A percentile compares a stretch with the other conserved stretches of the same genome.
phyloP scores from a whole-genome alignment of 2,797 vertebrate genomes.

The Microhierax caerulescens region DNA sequence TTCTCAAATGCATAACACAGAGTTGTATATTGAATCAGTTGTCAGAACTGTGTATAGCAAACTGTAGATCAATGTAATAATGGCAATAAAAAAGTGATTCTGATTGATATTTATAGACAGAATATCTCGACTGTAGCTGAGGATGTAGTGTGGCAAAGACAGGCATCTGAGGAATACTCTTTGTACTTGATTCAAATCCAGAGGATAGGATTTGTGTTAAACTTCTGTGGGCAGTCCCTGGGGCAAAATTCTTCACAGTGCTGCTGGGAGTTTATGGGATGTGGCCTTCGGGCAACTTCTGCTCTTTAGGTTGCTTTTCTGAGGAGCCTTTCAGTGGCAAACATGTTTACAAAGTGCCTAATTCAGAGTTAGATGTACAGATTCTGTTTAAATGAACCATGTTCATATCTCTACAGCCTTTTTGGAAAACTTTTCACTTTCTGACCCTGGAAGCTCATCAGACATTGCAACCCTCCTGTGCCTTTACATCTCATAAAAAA shows the following conservation, averaged over 20 bases:
- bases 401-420: background rate
- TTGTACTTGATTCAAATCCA: background rate
- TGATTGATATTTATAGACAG: background rate
- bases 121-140: background rate
- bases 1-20: background rate
- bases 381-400: background rate
- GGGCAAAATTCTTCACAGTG: background rate
- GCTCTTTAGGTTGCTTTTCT: background rate
- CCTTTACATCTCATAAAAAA: background rate
- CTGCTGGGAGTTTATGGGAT: background rate
- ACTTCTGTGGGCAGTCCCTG: rapidly evolving
- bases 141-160: background rate
- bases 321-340: background rate
- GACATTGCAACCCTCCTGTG: background rate
- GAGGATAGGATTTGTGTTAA: background rate
- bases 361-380: background rate
- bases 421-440: background rate
- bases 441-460: background rate
- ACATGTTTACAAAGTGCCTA: background rate
- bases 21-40: background rate
- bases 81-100: background rate
- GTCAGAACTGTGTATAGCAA: background rate
- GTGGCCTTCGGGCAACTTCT: background rate
- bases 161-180: background rate
- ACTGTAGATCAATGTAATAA: background rate